These are phyloP conservation scores for Didymodactylos carnosus DNA, from an alignment of 2,888 invertebrate genomes.

Conservation along the genomic window DNA sequence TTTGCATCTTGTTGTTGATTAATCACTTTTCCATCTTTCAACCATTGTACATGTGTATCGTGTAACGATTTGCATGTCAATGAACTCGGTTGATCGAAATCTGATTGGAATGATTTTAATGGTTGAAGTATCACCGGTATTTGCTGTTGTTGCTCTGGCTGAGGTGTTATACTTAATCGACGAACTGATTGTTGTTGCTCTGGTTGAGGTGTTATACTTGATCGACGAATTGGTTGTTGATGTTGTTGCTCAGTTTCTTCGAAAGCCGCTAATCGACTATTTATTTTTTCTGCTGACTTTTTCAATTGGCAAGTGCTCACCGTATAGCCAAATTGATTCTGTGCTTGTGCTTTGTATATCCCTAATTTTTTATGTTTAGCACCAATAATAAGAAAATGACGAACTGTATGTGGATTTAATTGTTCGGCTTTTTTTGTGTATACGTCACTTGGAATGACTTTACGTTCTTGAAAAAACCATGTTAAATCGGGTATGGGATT, in stretches of 20 bases:
- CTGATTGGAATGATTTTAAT: neutral
- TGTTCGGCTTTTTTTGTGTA: neutral
- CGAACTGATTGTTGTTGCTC: neutral
- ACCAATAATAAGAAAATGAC: neutral
- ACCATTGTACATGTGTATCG: neutral
- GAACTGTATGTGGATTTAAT: neutral
- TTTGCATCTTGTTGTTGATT: neutral
- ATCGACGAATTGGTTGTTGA: neutral
- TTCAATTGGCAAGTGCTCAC: neutral
- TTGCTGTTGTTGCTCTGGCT: neutral
- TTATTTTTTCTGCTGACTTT: neutral
- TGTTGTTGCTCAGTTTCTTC: neutral
- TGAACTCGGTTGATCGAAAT: neutral
- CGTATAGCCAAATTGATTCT: neutral
- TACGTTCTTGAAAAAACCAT: conserved; percentile 4
- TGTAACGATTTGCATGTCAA: neutral
- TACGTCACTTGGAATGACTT: neutral
- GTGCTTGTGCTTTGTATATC: neutral
- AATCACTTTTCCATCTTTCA: neutral
- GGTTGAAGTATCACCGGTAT: neutral
- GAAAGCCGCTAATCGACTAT: neutral
- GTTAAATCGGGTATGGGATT: neutral
- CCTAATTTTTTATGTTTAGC: neutral
- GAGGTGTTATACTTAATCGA: neutral
- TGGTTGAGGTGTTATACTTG: neutral